Conservation (phyloP, 1,140 invertebrate genomes). For the Paracyclopina nana region DNA sequence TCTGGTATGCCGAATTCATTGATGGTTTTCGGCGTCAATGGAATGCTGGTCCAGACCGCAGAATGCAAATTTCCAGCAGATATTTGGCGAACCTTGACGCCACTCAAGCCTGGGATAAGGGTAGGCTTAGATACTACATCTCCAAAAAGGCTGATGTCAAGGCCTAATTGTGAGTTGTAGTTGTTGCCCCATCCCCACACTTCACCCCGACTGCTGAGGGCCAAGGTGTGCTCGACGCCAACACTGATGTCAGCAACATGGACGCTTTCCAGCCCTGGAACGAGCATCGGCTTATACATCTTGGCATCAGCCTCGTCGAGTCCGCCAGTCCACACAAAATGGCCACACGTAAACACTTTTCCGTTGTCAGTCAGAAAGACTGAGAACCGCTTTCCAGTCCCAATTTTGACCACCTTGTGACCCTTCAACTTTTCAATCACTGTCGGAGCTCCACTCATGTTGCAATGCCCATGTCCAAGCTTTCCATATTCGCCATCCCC, state of each 20-base stretch:
- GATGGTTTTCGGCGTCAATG: conserved; percentile 25
- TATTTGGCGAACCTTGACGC: conserved; percentile 39
- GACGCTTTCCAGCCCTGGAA: not conserved
- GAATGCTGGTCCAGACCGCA: conserved; percentile 39
- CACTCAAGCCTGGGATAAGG: conserved; percentile 31
- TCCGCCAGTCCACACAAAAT: conserved; percentile 18
- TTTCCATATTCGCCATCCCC: conserved; percentile 47
- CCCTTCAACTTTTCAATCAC: not conserved
- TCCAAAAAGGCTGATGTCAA: too few relatives aligned
- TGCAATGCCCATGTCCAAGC: conserved; percentile 37
- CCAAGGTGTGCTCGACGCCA: conserved; percentile 41
- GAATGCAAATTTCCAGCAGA: conserved; percentile 41
- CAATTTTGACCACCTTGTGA: conserved; percentile 34
- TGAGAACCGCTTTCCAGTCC: conserved; percentile 41
- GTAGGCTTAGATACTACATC: too few relatives aligned
- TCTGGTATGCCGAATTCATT: conserved; percentile 34
- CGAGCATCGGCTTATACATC: too few relatives aligned
- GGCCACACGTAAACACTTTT: conserved; percentile 38
- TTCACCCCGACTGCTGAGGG: conserved; percentile 34
- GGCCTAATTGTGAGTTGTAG: conserved; percentile 39
- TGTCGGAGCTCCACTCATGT: conserved; percentile 33
- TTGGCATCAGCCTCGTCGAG: too few relatives aligned
- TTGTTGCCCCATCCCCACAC: conserved; percentile 46
- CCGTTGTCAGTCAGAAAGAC: conserved; percentile 40
- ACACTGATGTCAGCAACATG: conserved; percentile 37